These are phyloP conservation scores for Sesia apiformis DNA, from an alignment of 2,888 invertebrate species.

Conservation along the genomic window DNA sequence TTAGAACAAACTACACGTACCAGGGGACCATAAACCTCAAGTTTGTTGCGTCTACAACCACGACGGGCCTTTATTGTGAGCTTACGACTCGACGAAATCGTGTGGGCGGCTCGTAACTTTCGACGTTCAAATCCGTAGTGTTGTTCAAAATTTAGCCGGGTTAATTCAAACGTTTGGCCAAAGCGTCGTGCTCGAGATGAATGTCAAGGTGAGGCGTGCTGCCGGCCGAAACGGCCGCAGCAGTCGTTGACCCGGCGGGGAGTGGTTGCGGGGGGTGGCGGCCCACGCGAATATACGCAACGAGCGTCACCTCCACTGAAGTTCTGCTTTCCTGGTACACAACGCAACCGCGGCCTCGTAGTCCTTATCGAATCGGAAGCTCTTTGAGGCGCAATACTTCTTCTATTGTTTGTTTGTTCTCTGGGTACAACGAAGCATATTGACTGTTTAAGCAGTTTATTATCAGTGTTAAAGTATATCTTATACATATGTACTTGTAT, in stretches of 20 bases:
- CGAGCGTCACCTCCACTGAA: constrained; percentile 50
- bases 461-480: no score
- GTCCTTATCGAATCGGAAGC: constrained; percentile 4
- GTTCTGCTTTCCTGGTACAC: constrained; percentile 58
- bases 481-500: no score
- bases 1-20: neutral
- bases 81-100: constrained; percentile 24
- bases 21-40: neutral
- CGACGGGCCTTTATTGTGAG: constrained; percentile 17
- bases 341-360: constrained; percentile 16
- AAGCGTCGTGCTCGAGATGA: constrained; percentile 63
- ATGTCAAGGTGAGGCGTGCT: constrained; percentile 74
- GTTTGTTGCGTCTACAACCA: constrained; percentile 7
- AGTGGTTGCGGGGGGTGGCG: constrained; percentile 31
- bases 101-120: constrained; percentile 21
- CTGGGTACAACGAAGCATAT: no score
- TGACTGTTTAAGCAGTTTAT: no score
- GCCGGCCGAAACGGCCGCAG: constrained; percentile 65
- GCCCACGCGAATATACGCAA: constrained; percentile 69
- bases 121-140: constrained; percentile 24
- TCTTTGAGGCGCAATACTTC: no score
- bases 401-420: no score
- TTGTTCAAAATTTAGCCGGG: constrained; percentile 42
- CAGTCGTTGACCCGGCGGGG: constrained; percentile 57
- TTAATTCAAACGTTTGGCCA: constrained; percentile 63